phyloP scores from a whole-genome alignment of 2,797 vertebrate genomes.

The Microchirus variegatus region DNA sequence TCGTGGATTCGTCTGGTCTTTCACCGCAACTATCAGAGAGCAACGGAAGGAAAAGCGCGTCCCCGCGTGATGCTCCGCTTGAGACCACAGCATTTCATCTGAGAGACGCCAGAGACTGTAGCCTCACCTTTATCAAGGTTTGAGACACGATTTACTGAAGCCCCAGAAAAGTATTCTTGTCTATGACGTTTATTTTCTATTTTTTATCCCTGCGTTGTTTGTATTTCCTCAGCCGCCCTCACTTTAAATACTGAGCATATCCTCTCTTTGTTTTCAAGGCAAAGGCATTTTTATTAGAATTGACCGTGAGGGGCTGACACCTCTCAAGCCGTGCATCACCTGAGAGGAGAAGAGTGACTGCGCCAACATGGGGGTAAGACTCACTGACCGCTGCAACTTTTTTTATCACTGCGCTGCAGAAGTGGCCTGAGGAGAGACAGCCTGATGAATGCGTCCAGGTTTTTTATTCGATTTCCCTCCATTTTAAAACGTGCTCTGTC shows the following conservation, averaged over 20 bases:
- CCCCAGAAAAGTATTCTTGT: conserved; percentile 5
- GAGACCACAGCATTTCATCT: conserved; percentile 77
- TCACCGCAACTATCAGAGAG: conserved; percentile 73
- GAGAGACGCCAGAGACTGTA: conserved; percentile 58
- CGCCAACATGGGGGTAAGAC: conserved; percentile 87
- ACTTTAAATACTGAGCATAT: conserved; percentile 32
- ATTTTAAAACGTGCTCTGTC: conserved; percentile 45
- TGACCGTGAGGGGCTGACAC: conserved; percentile 73
- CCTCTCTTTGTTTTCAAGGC: conserved; percentile 62
- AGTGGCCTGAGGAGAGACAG: conserved; percentile 57
- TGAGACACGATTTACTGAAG: conserved; percentile 51
- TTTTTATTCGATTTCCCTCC: no score
- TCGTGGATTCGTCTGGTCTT: conserved; percentile 76
- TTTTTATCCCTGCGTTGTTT: no score
- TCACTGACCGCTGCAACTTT: conserved; percentile 62
- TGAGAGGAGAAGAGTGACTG: conserved; percentile 79
- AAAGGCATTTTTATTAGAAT: conserved; percentile 67
- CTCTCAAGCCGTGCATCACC: conserved; percentile 82
- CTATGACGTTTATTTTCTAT: conserved; percentile 8
- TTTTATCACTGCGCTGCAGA: conserved; percentile 64
- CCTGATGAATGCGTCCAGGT: conserved; percentile 16
- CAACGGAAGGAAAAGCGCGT: conserved; percentile 68
- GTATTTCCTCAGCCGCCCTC: conserved; percentile 9
- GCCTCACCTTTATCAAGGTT: conserved; percentile 60
- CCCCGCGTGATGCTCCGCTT: conserved; percentile 81